These are phyloP conservation scores for Chascanopsetta lugubris DNA, from an alignment of 2,113 vertebrate genomes.

Conservation along the genomic window DNA sequence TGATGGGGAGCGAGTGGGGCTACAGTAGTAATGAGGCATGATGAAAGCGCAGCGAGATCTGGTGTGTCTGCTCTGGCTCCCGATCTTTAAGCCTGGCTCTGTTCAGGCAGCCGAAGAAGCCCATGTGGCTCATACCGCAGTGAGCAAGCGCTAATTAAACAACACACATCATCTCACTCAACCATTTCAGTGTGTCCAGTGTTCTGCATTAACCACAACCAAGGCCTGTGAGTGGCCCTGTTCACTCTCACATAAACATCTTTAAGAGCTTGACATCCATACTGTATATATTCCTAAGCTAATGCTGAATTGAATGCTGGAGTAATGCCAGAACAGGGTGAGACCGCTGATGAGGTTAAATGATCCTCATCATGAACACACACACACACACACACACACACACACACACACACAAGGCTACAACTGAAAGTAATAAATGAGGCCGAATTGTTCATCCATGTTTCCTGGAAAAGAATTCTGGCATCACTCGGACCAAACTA, in stretches of 20 bases:
- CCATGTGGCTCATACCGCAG: constrained; percentile 20
- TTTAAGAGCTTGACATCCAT: constrained; percentile 4
- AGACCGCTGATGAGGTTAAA: constrained; percentile 65
- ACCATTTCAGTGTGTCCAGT: constrained; percentile 19
- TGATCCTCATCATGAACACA: constrained; percentile 62
- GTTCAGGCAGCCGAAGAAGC: constrained; percentile 35
- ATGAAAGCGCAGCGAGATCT: constrained; percentile 34
- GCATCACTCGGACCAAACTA: background rate
- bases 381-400: too few relatives aligned
- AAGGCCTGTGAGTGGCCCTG: background rate
- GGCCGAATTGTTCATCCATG: constrained; percentile 21
- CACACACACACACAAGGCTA: constrained; percentile 8
- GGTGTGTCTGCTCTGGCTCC: constrained; percentile 26
- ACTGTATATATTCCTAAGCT: constrained; percentile 29
- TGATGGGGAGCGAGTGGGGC: constrained; percentile 23
- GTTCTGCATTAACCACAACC: constrained; percentile 23
- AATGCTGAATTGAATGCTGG: constrained; percentile 35
- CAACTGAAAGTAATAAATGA: constrained; percentile 26
- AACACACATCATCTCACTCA: constrained; percentile 46
- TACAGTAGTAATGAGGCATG: constrained; percentile 48
- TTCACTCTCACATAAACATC: constrained; percentile 56
- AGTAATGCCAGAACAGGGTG: constrained; percentile 41
- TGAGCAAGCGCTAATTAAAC: constrained; percentile 45
- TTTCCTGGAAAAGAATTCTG: constrained; percentile 22
- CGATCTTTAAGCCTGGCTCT: constrained; percentile 29